Conservation (phyloP, 2,888 invertebrate genomes). For the Gibbula magus region DNA sequence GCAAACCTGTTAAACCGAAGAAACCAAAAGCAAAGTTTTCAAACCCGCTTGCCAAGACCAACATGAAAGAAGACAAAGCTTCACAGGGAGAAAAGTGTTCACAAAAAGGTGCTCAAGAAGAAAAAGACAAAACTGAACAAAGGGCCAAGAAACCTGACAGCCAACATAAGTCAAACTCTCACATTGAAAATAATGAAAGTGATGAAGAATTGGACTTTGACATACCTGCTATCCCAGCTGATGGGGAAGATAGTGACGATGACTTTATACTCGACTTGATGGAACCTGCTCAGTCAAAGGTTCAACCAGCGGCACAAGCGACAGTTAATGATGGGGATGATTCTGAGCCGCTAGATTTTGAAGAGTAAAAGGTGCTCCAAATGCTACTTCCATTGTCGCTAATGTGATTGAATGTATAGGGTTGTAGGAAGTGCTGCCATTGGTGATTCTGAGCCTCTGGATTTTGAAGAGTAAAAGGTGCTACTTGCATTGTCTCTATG, state of each 20-base stretch:
- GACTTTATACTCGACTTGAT: slow-evolving; percentile 28
- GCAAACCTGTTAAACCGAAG: not conserved
- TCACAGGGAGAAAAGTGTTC: too few species aligned
- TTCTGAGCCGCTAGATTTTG: slow-evolving; percentile 60
- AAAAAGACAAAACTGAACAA: too few species aligned
- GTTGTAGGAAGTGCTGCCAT: too few species aligned
- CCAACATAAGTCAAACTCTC: not conserved
- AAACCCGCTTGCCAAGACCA: not conserved
- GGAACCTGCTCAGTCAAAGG: not conserved
- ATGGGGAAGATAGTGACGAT: slow-evolving; percentile 24
- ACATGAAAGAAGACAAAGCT: too few species aligned
- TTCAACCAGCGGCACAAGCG: slow-evolving; percentile 32
- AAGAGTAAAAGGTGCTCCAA: slow-evolving; percentile 37
- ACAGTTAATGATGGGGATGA: slow-evolving; percentile 46
- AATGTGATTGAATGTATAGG: too few species aligned
- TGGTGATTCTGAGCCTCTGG: too few species aligned
- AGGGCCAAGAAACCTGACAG: not conserved
- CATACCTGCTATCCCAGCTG: not conserved
- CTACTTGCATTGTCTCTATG: too few species aligned
- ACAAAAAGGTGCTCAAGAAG: too few species aligned
- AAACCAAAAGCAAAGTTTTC: not conserved
- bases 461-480: too few species aligned
- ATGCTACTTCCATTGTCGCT: too few species aligned
- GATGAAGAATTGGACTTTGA: slow-evolving; percentile 21
- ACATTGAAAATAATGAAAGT: slow-evolving; percentile 20